phyloP scores from a whole-genome alignment of 2,888 invertebrate genomes.

The Drosophila differens region DNA sequence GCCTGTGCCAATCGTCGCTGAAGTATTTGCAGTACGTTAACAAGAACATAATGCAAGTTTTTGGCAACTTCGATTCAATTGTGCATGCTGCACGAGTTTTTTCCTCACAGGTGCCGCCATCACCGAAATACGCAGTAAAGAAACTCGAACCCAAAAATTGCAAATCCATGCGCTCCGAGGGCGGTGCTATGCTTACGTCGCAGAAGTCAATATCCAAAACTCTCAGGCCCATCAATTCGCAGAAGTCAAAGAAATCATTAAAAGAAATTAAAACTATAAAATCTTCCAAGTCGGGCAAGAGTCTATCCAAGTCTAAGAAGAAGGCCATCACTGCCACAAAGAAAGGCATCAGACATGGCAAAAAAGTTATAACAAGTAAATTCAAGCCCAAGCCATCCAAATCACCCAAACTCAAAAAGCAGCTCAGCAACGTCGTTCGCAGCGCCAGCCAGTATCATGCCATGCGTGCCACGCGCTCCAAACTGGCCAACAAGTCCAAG shows the following conservation, averaged over 20 bases:
- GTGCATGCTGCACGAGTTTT: constrained; percentile 69
- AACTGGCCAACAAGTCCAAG: constrained; percentile 33
- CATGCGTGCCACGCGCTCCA: constrained; percentile 49
- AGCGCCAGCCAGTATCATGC: constrained; percentile 68
- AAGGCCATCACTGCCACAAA: constrained; percentile 14
- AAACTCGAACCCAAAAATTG: constrained; percentile 10
- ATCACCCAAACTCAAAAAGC: constrained; percentile 14
- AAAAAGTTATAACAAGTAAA: constrained; percentile 57
- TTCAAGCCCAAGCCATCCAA: constrained; percentile 24
- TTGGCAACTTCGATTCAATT: constrained; percentile 73
- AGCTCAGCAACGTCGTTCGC: constrained; percentile 40
- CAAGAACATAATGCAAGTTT: constrained; percentile 76
- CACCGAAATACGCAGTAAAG: constrained; percentile 61
- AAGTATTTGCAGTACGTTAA: constrained; percentile 80
- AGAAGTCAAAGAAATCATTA: constrained; percentile 51
- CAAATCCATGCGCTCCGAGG: constrained; percentile 30
- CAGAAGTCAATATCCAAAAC: constrained; percentile 38
- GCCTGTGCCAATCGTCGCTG: constrained; percentile 73
- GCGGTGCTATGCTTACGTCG: constrained; percentile 47
- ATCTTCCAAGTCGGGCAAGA: constrained; percentile 46
- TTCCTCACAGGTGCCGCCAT: constrained; percentile 44
- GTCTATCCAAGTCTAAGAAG: constrained; percentile 21
- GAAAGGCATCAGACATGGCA: constrained; percentile 42
- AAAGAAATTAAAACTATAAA: constrained; percentile 40
- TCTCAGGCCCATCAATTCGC: constrained; percentile 33